Evolutionary conservation across 2,113 vertebrate species (phyloP).

Genomic region (Peromyscus leucopus): DNA sequence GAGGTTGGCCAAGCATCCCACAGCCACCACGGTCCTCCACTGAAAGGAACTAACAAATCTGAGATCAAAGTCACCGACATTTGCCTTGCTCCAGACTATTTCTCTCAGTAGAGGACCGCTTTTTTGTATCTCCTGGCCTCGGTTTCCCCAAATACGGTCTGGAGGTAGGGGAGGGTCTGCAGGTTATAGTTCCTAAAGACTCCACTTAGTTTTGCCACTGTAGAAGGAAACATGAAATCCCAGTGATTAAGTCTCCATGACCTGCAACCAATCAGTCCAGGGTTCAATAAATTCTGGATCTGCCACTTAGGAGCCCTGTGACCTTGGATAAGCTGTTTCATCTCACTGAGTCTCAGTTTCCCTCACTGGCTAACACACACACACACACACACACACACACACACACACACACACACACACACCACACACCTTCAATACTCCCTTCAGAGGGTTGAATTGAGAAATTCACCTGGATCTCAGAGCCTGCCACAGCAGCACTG

Average conservation of each 20-base stretch:
- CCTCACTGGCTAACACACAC: background rate
- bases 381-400: background rate
- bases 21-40: background rate
- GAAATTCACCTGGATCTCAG: background rate
- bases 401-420: no score
- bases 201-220: background rate
- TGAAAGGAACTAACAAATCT: background rate
- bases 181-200: background rate
- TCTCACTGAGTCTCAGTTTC: constrained; percentile 12
- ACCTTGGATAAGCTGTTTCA: background rate
- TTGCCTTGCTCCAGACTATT: background rate
- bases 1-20: background rate
- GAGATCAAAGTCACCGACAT: background rate
- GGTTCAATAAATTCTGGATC: background rate
- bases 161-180: background rate
- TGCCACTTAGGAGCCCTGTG: background rate
- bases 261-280: background rate
- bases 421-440: background rate
- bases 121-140: constrained; percentile 46
- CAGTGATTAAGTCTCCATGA: background rate
- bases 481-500: background rate
- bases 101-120: background rate
- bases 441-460: background rate
- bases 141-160: constrained; percentile 38
- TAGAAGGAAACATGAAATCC: background rate